Evolutionary conservation across 2,797 vertebrate genomes (phyloP).

Genomic region (Alosa sapidissima): DNA sequence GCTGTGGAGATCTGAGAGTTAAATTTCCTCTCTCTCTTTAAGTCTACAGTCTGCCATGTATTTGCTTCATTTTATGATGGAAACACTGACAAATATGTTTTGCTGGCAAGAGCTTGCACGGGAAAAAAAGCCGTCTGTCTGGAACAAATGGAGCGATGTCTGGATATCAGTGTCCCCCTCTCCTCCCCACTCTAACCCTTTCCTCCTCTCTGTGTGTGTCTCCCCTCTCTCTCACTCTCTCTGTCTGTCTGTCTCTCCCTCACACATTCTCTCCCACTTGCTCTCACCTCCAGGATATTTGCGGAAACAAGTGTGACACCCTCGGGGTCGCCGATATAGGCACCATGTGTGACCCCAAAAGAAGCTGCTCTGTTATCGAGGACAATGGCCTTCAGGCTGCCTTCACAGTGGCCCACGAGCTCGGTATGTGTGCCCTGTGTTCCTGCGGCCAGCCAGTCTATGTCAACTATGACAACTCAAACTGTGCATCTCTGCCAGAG

Average conservation of each 20-base stretch:
- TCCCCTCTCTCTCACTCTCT: constrained; percentile 20
- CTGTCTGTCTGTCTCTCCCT: constrained; percentile 24
- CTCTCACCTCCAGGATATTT: constrained; percentile 82
- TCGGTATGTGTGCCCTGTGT: constrained; percentile 74
- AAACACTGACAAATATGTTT: constrained; percentile 66
- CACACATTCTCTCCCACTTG: constrained; percentile 16
- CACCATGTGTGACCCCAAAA: constrained; percentile 93
- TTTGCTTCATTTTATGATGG: constrained; percentile 65
- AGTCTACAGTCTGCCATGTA: constrained; percentile 52
- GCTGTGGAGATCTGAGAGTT: constrained; percentile 49
- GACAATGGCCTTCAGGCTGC: constrained; percentile 92
- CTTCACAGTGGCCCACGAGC: constrained; percentile 93
- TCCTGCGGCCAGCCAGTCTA: background rate
- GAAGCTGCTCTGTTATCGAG: constrained; percentile 94
- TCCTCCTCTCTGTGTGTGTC: constrained; percentile 18
- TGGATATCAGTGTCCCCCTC: constrained; percentile 51
- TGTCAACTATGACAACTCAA: constrained; percentile 1
- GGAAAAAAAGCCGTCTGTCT: constrained; percentile 53
- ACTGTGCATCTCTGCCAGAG: background rate
- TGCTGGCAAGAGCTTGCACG: constrained; percentile 53
- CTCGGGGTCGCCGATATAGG: constrained; percentile 91
- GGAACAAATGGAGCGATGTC: constrained; percentile 57
- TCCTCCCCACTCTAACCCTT: constrained; percentile 32
- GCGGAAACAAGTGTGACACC: constrained; percentile 89
- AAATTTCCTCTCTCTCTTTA: constrained; percentile 43